Conservation (phyloP, 2,888 invertebrate species). For the Nemotelus pantherinus region DNA sequence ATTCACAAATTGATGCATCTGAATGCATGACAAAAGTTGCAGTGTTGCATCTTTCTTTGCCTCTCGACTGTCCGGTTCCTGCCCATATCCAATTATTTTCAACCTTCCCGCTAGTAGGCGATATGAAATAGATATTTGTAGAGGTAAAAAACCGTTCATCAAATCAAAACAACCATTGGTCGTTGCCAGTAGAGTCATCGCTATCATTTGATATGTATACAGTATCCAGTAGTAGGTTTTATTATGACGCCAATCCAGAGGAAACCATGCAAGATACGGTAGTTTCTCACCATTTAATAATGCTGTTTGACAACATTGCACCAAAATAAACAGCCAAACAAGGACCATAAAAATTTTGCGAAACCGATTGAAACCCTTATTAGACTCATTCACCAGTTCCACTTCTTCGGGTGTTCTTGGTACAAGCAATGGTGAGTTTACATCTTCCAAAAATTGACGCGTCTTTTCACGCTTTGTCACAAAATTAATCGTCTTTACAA, state of each 20-base stretch:
- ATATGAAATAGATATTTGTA: background rate
- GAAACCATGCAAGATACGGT: slow-evolving; percentile 40
- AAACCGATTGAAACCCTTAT: background rate
- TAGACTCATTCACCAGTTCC: background rate
- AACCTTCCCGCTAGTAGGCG: background rate
- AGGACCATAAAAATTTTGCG: background rate
- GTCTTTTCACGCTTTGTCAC: background rate
- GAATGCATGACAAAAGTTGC: background rate
- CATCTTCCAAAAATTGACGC: background rate
- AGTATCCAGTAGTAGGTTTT: slow-evolving; percentile 8
- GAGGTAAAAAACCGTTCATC: background rate
- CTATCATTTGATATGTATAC: slow-evolving; percentile 2
- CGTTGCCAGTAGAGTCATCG: background rate
- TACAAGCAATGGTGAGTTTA: background rate
- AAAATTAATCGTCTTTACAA: background rate
- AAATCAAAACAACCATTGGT: background rate
- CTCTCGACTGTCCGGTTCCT: background rate
- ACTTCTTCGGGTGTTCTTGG: background rate
- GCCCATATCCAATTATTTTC: background rate
- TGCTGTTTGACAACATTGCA: background rate
- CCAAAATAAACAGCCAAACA: background rate
- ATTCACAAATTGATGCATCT: slow-evolving; percentile 1
- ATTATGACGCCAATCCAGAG: slow-evolving; percentile 39
- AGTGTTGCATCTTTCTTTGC: background rate
- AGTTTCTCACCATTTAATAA: background rate